Base-by-base conservation (phyloP, 2,888 invertebrate genomes). In the Sylvicola fuscatus region DNA sequence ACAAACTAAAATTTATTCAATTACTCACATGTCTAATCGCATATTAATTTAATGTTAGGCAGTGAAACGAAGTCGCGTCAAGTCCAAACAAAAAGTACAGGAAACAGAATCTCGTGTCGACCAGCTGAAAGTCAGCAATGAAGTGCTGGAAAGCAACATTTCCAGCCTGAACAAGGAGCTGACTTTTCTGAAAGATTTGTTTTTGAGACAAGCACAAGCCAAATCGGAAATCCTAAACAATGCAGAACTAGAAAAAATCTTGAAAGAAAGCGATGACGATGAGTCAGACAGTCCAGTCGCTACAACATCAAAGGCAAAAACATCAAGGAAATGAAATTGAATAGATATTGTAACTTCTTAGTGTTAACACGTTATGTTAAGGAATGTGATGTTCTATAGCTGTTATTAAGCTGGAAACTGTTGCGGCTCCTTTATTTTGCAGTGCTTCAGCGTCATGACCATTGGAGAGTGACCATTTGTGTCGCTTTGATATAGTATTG, bases 161-260 rank as follows among this genome's bases (percentile, higher is more conserved):
- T 78, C 80, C 49, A 72, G 76, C 37, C 59, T 83, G n/a, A 76
- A 77, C 10, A 79, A 80, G 51, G 82, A 84, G 50, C 56, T 84
- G 15, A 72, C 74, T 32, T 79, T 83, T 48, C 58, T 84, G 8
- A 83, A 83, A 54, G 81, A 83, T 49, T 58, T 84, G 37, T 81
- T 84, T 49, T 56, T 83, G 42, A 79, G 79, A 4, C 81, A 82
- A 51, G 81, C 82, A 27, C 74, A 81, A 46, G 72, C 66, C 39
- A 54, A 61, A 39, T 7, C 11, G 11, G 7, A 7, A 27, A 10
- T 27, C 7, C 11, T 27, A 27, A 27, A 7, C 7, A 27, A 27
- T 27, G 27, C 7, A 7, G 11, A 27, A 27, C 7, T 27, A 10
- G 11, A 27, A 11, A 11, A 27, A 27, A 27, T 27, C 11, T 10